Evolutionary conservation across 2,113 vertebrate genomes (phyloP).

Genomic region (Uria lomvia): DNA sequence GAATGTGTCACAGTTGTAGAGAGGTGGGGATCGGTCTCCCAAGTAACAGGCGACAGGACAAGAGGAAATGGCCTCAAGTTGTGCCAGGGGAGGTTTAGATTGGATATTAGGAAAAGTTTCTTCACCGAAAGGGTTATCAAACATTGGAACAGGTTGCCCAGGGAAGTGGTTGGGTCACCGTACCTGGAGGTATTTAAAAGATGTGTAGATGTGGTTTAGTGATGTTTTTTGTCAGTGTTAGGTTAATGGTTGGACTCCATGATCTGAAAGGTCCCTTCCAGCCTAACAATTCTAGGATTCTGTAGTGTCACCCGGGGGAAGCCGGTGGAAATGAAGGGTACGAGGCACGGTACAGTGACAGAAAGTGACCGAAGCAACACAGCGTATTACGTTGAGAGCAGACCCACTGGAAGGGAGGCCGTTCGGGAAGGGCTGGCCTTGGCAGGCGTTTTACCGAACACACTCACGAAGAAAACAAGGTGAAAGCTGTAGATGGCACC

Average conservation of each 20-base stretch:
- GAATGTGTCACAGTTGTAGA: neutral
- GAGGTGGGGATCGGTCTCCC: neutral
- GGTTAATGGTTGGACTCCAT: neutral
- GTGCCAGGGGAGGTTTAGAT: neutral
- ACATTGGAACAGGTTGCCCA: neutral
- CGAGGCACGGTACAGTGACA: fast-evolving
- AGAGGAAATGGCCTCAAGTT: neutral
- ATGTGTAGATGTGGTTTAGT: neutral
- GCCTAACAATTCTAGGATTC: neutral
- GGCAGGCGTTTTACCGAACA: neutral
- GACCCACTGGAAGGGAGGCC: no score
- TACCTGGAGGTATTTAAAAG: neutral
- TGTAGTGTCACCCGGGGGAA: no score
- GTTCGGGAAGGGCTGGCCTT: no score
- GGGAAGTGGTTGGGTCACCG: neutral
- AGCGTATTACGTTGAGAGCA: fast-evolving
- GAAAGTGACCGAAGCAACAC: neutral
- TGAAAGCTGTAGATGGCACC: neutral
- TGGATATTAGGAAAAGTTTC: neutral
- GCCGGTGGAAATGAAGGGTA: fast-evolving
- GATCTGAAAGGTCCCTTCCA: neutral
- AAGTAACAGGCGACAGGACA: neutral
- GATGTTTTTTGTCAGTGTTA: neutral
- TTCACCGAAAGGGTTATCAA: neutral
- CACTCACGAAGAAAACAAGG: neutral